These are phyloP conservation scores for Acromyrmex charruanus DNA, from an alignment of 1,140 invertebrate species.

Conservation along the genomic window DNA sequence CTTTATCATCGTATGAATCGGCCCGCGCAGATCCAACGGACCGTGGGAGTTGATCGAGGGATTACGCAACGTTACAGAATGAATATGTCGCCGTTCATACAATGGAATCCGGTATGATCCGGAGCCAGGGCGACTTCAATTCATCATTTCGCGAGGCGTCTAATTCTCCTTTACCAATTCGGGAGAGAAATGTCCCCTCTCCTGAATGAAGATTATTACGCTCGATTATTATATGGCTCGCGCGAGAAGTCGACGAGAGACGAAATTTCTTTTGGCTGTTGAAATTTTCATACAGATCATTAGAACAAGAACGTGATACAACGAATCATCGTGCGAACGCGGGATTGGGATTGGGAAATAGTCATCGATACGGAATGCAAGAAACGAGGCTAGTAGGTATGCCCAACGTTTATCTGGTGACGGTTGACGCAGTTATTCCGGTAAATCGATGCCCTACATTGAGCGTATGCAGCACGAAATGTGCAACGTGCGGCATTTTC, in stretches of 20 bases:
- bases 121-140: constrained; percentile 52
- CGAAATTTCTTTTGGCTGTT: background rate
- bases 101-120: constrained; percentile 82
- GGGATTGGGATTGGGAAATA: background rate
- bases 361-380: background rate
- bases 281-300: background rate
- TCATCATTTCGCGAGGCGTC: background rate
- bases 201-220: background rate
- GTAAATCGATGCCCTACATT: constrained; percentile 24
- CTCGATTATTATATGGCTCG: too few relatives aligned
- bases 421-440: constrained; percentile 19
- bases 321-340: background rate
- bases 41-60: constrained; percentile 48
- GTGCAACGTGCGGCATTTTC: background rate
- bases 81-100: constrained; percentile 63
- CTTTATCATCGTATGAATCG: background rate
- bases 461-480: too few relatives aligned
- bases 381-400: constrained; percentile 27
- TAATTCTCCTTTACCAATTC: background rate
- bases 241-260: background rate
- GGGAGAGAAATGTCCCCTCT: background rate
- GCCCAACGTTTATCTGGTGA: constrained; percentile 11
- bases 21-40: background rate
- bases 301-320: too few relatives aligned
- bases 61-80: constrained; percentile 71